Base-by-base conservation (phyloP, 1,140 invertebrate genomes). In the Lepidurus packardi region DNA sequence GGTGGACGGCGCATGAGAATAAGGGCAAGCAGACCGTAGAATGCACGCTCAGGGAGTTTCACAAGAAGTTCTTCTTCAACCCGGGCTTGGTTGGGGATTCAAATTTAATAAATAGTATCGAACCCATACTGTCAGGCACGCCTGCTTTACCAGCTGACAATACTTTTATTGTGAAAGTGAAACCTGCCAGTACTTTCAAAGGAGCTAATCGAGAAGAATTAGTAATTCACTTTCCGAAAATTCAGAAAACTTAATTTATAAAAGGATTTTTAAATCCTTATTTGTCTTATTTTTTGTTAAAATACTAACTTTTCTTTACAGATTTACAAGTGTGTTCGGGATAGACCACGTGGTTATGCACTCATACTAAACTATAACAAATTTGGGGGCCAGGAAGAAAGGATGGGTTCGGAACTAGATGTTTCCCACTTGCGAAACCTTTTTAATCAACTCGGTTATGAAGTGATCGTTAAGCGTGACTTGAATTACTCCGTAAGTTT, bases 21-120 rank as follows among this genome's bases (percentile, higher is more conserved):
- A n/a, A 25, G 25, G 25, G 25, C 25, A 78, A 78, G 65, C 77
- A 78, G 44, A 78, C 77, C 1, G 42, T 73, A 11, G 77, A 78
- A 73, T 73, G 73, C 11, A 73, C 41, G 21, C 43, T 73, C 16
- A 24, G 77, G 1, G 77, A 73, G 73, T 78, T 78, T 21, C 73
- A 65, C 53, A 43, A 43, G 5, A 78, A 78, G 34, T 78, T 78
- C 47, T 78, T 73, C 47, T 78, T 78, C 77, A 78, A 78, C 21
- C 77, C 77, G 25, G 25, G 25, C 25, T 25, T 25, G 25, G 25
- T 25, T 1, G 25, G 25, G 1, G 25, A 1, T 25, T 1, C 25
- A 25, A 25, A 25, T 25, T 25, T n/a, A n/a, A n/a, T n/a, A n/a
- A n/a, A n/a, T n/a, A n/a, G n/a, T n/a, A n/a, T n/a, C n/a, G n/a